These are phyloP conservation scores for Petrocephalus sullivani DNA, from an alignment of 2,797 vertebrate genomes.

Conservation along the genomic window DNA sequence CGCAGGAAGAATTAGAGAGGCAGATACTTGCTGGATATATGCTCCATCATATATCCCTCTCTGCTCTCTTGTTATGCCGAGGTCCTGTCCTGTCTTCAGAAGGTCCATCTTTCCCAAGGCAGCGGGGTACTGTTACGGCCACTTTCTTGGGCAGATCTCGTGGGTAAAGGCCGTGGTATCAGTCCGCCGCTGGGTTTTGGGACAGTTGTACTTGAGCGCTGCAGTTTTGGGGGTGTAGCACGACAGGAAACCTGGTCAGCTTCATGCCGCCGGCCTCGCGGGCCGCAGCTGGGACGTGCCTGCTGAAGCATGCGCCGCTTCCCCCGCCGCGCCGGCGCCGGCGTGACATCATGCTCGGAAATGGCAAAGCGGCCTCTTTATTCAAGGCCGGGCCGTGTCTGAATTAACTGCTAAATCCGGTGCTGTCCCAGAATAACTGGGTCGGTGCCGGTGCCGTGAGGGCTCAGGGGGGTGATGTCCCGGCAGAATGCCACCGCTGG, in stretches of 20 bases:
- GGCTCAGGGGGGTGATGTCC: background rate
- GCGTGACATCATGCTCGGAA: conserved; percentile 7
- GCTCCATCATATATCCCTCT: conserved; percentile 51
- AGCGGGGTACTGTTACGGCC: background rate
- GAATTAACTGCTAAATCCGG: conserved; percentile 12
- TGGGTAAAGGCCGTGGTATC: background rate
- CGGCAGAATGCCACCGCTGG: background rate
- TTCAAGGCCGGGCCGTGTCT: background rate
- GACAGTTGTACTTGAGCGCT: background rate
- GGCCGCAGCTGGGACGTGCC: background rate
- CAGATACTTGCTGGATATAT: conserved; percentile 62
- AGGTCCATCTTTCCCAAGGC: background rate
- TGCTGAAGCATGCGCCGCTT: background rate
- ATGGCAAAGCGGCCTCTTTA: background rate
- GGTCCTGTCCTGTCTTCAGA: conserved; percentile 12
- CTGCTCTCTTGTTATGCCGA: conserved; percentile 18
- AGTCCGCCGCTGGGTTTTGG: background rate
- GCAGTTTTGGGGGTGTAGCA: background rate
- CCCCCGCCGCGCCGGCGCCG: background rate
- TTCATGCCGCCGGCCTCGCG: background rate
- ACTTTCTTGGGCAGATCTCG: background rate
- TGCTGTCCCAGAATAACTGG: conserved; percentile 1
- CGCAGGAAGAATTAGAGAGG: conserved; percentile 36
- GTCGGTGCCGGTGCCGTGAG: background rate
- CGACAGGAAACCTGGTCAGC: background rate